Percentiles rank a stretch among this genome's conserved stretches.
Evolutionary conservation across 2,888 invertebrate species (phyloP).

Genomic region (Philereme transversata): DNA sequence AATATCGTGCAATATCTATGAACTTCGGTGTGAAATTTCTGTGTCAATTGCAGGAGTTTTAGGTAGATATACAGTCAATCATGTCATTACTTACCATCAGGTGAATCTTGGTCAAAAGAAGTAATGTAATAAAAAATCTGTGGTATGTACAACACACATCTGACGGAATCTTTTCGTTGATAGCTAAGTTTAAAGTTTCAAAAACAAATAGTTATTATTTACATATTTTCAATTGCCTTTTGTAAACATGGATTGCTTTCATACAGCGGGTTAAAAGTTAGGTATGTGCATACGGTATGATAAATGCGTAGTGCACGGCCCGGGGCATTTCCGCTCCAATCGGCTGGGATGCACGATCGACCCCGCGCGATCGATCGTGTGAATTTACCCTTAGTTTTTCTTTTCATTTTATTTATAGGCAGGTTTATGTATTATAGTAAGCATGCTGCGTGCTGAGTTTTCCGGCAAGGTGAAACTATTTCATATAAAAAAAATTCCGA

Average conservation of each 20-base stretch:
- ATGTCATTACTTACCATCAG: too few species aligned
- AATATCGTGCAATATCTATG: neutral
- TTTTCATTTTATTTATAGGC: slow-evolving; percentile 46
- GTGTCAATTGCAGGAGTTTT: too few species aligned
- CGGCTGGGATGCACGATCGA: slow-evolving; percentile 68
- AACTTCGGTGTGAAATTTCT: too few species aligned
- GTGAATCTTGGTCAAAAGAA: too few species aligned
- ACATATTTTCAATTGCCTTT: slow-evolving; percentile 8
- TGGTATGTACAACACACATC: too few species aligned
- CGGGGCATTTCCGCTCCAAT: slow-evolving; percentile 73
- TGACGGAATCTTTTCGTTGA: too few species aligned
- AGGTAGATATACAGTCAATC: too few species aligned
- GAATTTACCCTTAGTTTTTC: slow-evolving; percentile 67
- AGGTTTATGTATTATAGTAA: neutral
- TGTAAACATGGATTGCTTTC: slow-evolving; percentile 19
- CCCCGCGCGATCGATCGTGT: slow-evolving; percentile 69
- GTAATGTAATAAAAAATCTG: too few species aligned
- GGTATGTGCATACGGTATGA: slow-evolving; percentile 63
- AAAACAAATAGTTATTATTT: slow-evolving; percentile 27
- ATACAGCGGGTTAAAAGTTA: slow-evolving; percentile 45
- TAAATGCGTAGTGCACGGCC: slow-evolving; percentile 73
- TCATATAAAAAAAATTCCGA: too few species aligned
- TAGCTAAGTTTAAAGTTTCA: slow-evolving; percentile 20
- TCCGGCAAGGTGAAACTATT: neutral
- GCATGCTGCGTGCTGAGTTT: neutral